These are phyloP conservation scores for Atrichornis clamosus DNA, from an alignment of 2,113 vertebrate species.

Conservation along the genomic window DNA sequence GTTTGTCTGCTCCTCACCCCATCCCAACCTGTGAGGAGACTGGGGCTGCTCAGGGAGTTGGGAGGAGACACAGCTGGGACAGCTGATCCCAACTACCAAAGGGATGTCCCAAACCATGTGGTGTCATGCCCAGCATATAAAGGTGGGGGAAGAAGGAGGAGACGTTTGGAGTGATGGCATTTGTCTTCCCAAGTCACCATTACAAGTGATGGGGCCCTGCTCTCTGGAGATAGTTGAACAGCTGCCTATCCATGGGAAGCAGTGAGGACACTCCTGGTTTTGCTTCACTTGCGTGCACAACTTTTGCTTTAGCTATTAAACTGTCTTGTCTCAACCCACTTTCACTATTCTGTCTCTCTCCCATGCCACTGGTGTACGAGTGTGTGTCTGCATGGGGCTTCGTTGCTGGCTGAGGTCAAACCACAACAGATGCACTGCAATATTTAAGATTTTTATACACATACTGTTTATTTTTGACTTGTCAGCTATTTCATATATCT, in stretches of 20 bases:
- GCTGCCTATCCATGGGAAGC: background rate
- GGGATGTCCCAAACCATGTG: background rate
- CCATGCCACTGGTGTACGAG: background rate
- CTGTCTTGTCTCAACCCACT: background rate
- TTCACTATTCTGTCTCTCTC: background rate
- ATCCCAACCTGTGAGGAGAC: background rate
- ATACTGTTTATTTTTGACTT: background rate
- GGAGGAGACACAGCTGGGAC: background rate
- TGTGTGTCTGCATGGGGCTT: background rate
- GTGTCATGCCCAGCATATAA: background rate
- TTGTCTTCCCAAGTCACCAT: background rate
- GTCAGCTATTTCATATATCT: background rate
- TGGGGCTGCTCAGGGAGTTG: background rate
- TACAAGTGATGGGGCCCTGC: background rate
- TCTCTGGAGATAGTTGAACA: background rate
- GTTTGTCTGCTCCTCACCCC: background rate
- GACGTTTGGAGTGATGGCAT: background rate
- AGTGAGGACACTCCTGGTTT: background rate
- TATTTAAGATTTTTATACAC: background rate
- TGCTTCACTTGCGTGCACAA: fast-evolving
- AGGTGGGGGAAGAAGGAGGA: background rate
- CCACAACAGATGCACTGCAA: background rate
- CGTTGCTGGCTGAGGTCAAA: background rate
- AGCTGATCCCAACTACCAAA: background rate
- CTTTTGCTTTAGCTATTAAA: background rate